Percentiles rank a stretch among this genome's conserved stretches.
Evolutionary conservation across 2,797 vertebrate species (phyloP).

Genomic region (Scolopax bukidnonensis): DNA sequence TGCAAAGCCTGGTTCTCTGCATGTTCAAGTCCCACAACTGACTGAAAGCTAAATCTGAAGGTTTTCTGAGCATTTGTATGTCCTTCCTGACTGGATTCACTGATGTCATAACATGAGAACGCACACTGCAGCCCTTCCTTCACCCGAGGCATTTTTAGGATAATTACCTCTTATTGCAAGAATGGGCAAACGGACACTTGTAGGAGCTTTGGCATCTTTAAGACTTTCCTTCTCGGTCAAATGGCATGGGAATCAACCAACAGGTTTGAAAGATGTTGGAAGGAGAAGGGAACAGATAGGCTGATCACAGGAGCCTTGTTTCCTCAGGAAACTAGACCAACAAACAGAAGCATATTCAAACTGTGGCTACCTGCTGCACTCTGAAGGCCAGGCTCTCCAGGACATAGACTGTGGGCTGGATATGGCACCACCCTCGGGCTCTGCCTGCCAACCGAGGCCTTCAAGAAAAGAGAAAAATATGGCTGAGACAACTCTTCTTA

Average conservation of each 20-base stretch:
- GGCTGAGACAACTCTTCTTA: background rate
- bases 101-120: background rate
- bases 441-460: slow-evolving; percentile 80
- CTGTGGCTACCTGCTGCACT: slow-evolving; percentile 74
- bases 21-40: background rate
- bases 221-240: background rate
- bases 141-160: background rate
- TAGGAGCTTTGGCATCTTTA: background rate
- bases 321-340: background rate
- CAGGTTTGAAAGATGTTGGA: rapidly evolving
- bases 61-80: background rate
- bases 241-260: background rate
- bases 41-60: background rate
- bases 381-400: slow-evolving; percentile 72
- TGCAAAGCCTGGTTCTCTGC: background rate
- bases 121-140: background rate
- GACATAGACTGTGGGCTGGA: slow-evolving; percentile 71
- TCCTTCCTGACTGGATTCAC: background rate
- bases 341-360: background rate
- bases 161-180: background rate
- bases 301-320: background rate
- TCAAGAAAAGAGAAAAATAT: background rate
- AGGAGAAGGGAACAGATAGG: background rate
- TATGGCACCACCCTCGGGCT: slow-evolving; percentile 73
- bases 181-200: background rate